These are phyloP conservation scores for Amazona vittata DNA, from an alignment of 2,113 vertebrate genomes.

Conservation along the genomic window DNA sequence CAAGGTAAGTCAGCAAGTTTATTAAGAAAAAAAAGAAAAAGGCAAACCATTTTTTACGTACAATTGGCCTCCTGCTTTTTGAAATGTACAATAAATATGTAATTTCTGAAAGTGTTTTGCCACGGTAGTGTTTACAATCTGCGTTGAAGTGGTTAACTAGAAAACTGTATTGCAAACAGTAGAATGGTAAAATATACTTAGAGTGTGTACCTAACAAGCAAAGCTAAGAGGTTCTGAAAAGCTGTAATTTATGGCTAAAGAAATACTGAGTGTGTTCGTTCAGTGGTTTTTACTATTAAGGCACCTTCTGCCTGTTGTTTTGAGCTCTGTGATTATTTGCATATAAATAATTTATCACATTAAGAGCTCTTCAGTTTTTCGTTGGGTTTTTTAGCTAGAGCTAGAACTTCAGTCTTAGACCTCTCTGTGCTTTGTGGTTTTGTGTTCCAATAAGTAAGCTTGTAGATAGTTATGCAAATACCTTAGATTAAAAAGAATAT, in stretches of 20 bases:
- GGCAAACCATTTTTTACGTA: neutral
- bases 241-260: neutral
- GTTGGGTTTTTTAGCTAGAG: neutral
- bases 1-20: neutral
- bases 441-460: neutral
- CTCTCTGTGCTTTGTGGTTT: neutral
- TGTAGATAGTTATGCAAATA: neutral
- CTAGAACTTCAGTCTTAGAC: neutral
- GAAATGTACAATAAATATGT: neutral
- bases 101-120: slow-evolving; percentile 18
- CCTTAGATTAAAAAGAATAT: neutral
- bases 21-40: neutral
- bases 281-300: neutral
- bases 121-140: neutral
- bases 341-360: neutral
- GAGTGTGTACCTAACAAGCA: neutral
- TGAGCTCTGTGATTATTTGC: neutral
- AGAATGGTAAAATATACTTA: neutral
- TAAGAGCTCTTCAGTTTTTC: neutral
- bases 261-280: neutral
- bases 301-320: neutral
- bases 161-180: slow-evolving; percentile 13
- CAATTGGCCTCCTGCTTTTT: neutral
- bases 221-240: neutral
- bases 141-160: neutral